Conservation (phyloP, 30 jellyfish, hydroid and myxozoan species). For the Chrysaora quinquecirrha region DNA sequence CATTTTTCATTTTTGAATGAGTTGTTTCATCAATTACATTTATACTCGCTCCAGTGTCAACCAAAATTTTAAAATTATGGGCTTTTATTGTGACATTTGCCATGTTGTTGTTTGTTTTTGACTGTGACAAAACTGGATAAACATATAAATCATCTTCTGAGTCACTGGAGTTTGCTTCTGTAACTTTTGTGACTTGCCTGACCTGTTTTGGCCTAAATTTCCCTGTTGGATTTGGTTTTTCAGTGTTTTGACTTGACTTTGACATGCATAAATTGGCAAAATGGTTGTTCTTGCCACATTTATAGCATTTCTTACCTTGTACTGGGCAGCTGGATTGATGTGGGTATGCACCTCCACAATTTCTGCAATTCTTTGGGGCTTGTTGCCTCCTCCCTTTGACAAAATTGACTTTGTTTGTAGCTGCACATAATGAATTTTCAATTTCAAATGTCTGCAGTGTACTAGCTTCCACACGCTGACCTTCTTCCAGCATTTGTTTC, state of each 20-base stretch:
- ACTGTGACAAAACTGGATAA: background rate
- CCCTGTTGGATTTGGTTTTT: background rate
- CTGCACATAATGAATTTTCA: too few relatives aligned
- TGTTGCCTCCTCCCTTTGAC: too few relatives aligned
- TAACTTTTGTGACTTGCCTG: background rate
- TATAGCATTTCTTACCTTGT: too few relatives aligned
- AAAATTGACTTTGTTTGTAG: too few relatives aligned
- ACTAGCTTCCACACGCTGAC: too few relatives aligned
- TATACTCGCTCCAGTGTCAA: conserved; percentile 6
- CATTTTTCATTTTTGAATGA: too few relatives aligned
- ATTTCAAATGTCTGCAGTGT: too few relatives aligned
- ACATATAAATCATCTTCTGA: background rate
- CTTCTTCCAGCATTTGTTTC: conserved; percentile 29
- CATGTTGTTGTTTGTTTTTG: too few relatives aligned
- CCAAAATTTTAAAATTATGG: background rate
- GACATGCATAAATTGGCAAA: background rate
- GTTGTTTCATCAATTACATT: conserved; percentile 5
- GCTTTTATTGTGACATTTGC: too few relatives aligned
- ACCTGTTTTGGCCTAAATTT: conserved; percentile 1
- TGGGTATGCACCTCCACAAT: conserved; percentile 14
- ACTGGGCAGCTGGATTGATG: conserved; percentile 4
- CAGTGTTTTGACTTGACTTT: too few relatives aligned
- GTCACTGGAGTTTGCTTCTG: background rate
- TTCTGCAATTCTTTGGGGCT: background rate
- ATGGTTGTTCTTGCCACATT: conserved; percentile 18